A percentile compares a stretch with the other conserved stretches of the same genome.
These are phyloP conservation scores for Anaspis maculata DNA, from an alignment of 2,888 invertebrate genomes.

Conservation along the genomic window DNA sequence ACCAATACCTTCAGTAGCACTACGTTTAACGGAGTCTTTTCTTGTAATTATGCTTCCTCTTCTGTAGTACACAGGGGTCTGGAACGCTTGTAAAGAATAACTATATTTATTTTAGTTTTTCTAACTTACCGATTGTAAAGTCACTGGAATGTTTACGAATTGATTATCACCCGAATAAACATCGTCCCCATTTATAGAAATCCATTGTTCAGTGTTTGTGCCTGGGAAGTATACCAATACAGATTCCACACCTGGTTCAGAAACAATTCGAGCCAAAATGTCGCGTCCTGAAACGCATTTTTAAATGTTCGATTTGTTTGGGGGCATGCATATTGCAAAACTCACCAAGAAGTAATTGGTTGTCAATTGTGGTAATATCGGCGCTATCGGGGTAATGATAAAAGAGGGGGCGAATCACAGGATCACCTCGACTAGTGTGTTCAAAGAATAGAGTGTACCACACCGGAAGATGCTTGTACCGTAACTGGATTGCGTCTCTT, in stretches of 20 bases:
- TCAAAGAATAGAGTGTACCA: conserved; percentile 90
- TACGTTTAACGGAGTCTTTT: conserved; percentile 18
- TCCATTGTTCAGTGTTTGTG: conserved; percentile 64
- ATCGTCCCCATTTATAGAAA: not conserved
- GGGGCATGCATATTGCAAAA: too few species aligned
- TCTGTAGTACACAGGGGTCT: conserved; percentile 28
- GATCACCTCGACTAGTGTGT: conserved; percentile 70
- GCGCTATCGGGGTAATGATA: conserved; percentile 78
- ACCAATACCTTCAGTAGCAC: conserved; percentile 20
- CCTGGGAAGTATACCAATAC: conserved; percentile 83
- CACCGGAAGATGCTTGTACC: conserved; percentile 81
- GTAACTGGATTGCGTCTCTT: conserved; percentile 60
- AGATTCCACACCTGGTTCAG: conserved; percentile 60
- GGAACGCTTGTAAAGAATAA: conserved; percentile 18
- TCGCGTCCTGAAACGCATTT: conserved; percentile 45
- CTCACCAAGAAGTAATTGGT: conserved; percentile 64
- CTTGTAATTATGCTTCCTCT: conserved; percentile 28
- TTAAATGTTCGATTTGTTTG: not conserved
- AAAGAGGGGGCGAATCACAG: conserved; percentile 84
- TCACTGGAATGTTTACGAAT: conserved; percentile 1
- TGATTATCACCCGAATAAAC: not conserved
- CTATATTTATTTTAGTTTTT: not conserved
- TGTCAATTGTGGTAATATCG: conserved; percentile 70
- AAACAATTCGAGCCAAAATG: conserved; percentile 80
- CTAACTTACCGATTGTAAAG: conserved; percentile 2